A percentile compares a stretch with the other conserved stretches of the same genome.
Evolutionary conservation across 2,113 vertebrate genomes (phyloP).

Genomic region (Lagopus leucura): DNA sequence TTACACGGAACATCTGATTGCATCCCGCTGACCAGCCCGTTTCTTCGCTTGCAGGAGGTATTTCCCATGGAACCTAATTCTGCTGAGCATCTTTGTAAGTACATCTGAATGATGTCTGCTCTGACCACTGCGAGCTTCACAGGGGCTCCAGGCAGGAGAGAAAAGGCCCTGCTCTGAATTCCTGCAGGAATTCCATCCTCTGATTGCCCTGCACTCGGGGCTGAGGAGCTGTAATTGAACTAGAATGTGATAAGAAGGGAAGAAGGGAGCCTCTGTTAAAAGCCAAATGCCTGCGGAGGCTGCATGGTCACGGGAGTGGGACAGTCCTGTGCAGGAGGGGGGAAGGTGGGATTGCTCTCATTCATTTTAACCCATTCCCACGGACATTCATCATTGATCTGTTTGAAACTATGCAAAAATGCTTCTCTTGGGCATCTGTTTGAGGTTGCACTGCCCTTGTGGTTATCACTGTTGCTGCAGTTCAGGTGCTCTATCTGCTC

Average conservation of each 20-base stretch:
- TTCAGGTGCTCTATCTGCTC: not conserved
- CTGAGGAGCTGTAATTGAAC: not conserved
- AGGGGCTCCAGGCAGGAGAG: not conserved
- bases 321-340: not conserved
- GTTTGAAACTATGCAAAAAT: not conserved
- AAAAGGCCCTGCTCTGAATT: not conserved
- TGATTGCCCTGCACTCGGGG: not conserved
- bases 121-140: not conserved
- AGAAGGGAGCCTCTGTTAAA: not conserved
- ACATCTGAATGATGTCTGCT: not conserved
- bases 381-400: not conserved
- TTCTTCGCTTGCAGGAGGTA: constrained; percentile 83
- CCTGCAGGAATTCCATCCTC: not conserved
- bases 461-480: not conserved
- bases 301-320: not conserved
- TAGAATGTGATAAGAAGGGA: not conserved
- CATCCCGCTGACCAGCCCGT: not conserved
- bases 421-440: not conserved
- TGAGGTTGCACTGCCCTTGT: not conserved
- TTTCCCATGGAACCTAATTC: constrained; percentile 95
- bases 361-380: not conserved
- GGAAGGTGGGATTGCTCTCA: not conserved
- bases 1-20: not conserved
- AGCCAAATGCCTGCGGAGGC: not conserved
- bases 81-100: constrained; percentile 93